phyloP scores from a whole-genome alignment of 2,888 invertebrate species.

The Fissipunctia ypsillon region DNA sequence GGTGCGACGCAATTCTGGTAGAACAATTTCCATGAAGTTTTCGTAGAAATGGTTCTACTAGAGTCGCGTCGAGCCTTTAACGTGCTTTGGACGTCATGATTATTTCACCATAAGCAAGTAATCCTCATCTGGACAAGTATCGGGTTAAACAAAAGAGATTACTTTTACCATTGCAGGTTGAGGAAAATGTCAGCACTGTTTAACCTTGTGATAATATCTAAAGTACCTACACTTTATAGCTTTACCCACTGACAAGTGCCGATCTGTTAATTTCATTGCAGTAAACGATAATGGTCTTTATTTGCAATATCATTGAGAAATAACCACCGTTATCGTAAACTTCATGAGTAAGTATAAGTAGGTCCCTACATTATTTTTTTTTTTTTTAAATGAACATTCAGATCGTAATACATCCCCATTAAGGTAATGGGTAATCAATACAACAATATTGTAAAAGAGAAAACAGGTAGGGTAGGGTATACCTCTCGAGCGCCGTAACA shows the following conservation, averaged over 20 bases:
- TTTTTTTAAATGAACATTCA: too few relatives aligned
- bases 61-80: too few relatives aligned
- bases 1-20: too few relatives aligned
- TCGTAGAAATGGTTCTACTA: too few relatives aligned
- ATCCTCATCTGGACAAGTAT: neutral
- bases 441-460: neutral
- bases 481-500: neutral
- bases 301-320: slow-evolving; percentile 17
- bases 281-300: slow-evolving; percentile 13
- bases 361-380: neutral
- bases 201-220: slow-evolving; percentile 18
- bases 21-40: too few relatives aligned
- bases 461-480: too few relatives aligned
- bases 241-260: slow-evolving; percentile 2
- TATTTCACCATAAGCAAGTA: slow-evolving; percentile 1
- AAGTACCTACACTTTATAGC: too few relatives aligned
- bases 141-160: neutral
- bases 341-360: neutral
- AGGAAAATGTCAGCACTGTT: slow-evolving; percentile 4
- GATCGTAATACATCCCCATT: too few relatives aligned
- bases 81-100: neutral
- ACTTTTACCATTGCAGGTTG: neutral
- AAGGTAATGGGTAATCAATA: neutral
- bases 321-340: slow-evolving; percentile 9
- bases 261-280: slow-evolving; percentile 2